These are phyloP conservation scores for Danaus chrysippus DNA, from an alignment of 2,888 invertebrate species.

Conservation along the genomic window DNA sequence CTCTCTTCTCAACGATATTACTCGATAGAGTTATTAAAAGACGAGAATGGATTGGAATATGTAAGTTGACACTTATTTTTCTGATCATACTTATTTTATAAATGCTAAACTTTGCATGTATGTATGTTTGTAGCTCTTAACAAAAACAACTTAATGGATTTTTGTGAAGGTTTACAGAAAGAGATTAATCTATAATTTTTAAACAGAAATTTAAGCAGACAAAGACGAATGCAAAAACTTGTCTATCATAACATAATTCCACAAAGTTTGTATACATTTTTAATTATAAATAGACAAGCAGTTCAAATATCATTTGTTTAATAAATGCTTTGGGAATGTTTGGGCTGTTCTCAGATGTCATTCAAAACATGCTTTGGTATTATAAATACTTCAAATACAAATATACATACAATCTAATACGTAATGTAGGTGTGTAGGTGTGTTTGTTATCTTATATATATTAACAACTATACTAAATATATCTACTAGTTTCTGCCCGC, in stretches of 20 bases:
- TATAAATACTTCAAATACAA: neutral
- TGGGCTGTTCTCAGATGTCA: neutral
- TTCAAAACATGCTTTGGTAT: neutral
- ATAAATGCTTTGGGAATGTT: neutral
- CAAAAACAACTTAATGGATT: too few relatives aligned
- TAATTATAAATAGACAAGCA: too few relatives aligned
- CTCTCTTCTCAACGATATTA: constrained; percentile 90
- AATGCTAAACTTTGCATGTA: neutral
- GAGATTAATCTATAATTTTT: too few relatives aligned
- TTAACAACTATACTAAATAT: too few relatives aligned
- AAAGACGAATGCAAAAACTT: too few relatives aligned
- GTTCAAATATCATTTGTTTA: neutral
- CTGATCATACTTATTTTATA: neutral
- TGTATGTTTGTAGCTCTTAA: neutral
- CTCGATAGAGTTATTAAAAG: constrained; percentile 81
- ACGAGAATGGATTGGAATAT: constrained; percentile 88
- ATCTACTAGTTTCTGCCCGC: too few relatives aligned
- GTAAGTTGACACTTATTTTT: constrained; percentile 42
- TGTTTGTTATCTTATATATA: too few relatives aligned
- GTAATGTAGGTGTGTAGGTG: too few relatives aligned
- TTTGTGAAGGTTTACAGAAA: too few relatives aligned
- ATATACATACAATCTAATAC: neutral
- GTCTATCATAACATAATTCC: too few relatives aligned
- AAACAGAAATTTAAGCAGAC: too few relatives aligned
- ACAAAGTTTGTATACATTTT: too few relatives aligned